phyloP scores from a whole-genome alignment of 2,797 vertebrate species.

The Myotis pilosus region DNA sequence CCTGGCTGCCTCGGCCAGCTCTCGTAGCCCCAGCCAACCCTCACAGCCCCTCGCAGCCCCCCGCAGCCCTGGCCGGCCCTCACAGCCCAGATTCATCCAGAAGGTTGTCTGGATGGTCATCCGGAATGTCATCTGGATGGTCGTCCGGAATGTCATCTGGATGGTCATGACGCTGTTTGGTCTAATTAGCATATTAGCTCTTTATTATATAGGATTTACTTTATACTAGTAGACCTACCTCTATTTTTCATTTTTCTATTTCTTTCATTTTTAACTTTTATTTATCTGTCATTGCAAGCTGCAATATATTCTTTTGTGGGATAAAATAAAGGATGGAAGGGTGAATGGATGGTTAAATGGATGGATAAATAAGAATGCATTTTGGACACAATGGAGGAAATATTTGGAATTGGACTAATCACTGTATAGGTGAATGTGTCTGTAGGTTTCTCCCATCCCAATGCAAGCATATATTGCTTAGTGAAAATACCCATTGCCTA shows the following conservation, averaged over 20 bases:
- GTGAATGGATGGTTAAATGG: background rate
- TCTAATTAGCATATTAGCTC: no score
- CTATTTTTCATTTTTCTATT: constrained; percentile 16
- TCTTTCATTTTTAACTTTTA: background rate
- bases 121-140: no score
- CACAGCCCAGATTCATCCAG: no score
- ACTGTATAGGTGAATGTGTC: background rate
- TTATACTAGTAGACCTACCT: background rate
- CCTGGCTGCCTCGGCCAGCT: no score
- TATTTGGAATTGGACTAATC: background rate
- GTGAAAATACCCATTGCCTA: background rate
- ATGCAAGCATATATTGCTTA: background rate
- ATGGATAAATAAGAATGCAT: background rate
- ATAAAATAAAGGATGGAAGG: background rate
- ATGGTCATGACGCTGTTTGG: no score
- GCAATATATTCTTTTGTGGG: background rate
- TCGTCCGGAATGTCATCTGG: no score
- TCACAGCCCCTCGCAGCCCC: no score
- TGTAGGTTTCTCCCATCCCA: background rate
- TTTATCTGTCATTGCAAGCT: background rate
- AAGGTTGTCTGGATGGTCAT: no score
- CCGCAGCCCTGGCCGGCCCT: no score
- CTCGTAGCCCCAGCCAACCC: no score
- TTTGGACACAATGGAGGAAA: background rate
- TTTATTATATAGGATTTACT: background rate